Evolutionary conservation across 2,113 vertebrate genomes (phyloP), one percentile per base, ranked within the genome.

Genomic region (Cynopterus brachyotis): DNA sequence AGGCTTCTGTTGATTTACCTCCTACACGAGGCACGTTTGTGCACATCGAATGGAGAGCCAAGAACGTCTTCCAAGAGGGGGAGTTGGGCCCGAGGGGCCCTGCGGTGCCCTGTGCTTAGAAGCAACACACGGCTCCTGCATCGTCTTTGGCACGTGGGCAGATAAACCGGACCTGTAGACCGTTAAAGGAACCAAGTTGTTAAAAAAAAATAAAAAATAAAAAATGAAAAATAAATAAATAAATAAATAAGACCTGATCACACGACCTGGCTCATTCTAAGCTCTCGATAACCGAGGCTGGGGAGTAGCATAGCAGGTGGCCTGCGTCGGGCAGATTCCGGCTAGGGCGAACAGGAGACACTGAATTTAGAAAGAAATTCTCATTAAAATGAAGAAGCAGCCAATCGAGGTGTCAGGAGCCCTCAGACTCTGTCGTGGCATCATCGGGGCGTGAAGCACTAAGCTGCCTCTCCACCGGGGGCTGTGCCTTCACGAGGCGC

Each of bases 321-420:
- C 40, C 11, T 10, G 89, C 95, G 62, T 75, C n/a, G 17, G 94
- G 87, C 78, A 35, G 40, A 70, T 45, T 82, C 47, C 35, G 70
- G 69, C 62, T 3, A 10, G 30, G 35, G 82, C 35, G 78, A 95
- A 62, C 57, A 28, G 78, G 80, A 96, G 82, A 82, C 82, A 70
- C 83, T 87, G 89, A 73, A 87, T 95, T 88, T 24, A 45, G 62
- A 91, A 91, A 62, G 64, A 35, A 82, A 76, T 30, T 47, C 89
- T 86, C 80, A 20, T 91, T 79, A 67, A 93, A 89, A 86, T 59
- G 87, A 91, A 96, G 45, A 57, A 73, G 89, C 85, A 47, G 78
- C 45, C n/a, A 26, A 19, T 28, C 9, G 9, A 93, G 24, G 79
- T 76, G 78, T 91, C 37, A n/a, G 60, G 42, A 62, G 64, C 82